Conservation (phyloP, 2,797 vertebrate species). For the Margarornis squamiger region DNA sequence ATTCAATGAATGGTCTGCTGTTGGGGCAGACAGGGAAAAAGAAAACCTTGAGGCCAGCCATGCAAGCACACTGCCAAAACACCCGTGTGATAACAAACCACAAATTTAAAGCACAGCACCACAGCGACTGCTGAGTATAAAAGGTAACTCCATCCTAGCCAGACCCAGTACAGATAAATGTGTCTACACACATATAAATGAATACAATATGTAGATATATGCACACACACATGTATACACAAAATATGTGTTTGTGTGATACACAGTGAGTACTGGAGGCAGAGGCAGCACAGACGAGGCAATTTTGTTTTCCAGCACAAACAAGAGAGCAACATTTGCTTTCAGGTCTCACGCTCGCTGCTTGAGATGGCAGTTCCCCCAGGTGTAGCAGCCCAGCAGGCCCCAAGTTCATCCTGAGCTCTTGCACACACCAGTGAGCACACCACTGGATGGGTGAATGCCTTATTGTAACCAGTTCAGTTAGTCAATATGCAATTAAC, state of each 20-base stretch:
- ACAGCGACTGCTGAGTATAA: not conserved
- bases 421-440: not conserved
- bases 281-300: not conserved
- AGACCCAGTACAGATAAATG: not conserved
- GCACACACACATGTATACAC: not conserved
- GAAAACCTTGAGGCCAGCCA: not conserved
- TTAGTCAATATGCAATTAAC: not conserved
- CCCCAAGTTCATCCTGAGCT: not conserved
- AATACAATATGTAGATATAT: not conserved
- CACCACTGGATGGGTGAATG: not conserved
- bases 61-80: not conserved
- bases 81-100: not conserved
- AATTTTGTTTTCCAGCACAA: not conserved
- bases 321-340: not conserved
- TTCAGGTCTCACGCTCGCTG: not conserved
- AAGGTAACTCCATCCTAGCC: not conserved
- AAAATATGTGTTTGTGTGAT: not conserved
- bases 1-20: not conserved
- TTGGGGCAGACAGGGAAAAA: not conserved
- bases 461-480: not conserved
- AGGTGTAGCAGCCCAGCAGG: not conserved
- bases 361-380: not conserved
- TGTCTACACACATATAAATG: not conserved
- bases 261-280: rapidly evolving
- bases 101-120: not conserved